Conservation (phyloP, 2,797 vertebrate species). For the Naso thynnoides region DNA sequence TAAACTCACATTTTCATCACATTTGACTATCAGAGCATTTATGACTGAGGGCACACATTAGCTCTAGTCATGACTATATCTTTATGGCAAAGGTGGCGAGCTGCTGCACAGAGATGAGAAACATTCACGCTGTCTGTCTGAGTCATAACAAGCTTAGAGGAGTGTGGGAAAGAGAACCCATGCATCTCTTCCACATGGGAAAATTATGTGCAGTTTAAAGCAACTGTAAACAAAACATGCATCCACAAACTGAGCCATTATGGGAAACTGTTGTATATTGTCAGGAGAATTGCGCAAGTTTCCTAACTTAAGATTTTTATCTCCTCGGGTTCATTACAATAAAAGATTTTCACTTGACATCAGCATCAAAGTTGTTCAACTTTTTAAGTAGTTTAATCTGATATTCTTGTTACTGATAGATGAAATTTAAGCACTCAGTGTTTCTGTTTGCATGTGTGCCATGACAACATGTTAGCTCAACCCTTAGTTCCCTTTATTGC, state of each 20-base stretch:
- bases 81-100: slow-evolving; percentile 54
- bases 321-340: neutral
- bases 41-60: slow-evolving; percentile 32
- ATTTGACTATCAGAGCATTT: slow-evolving; percentile 70
- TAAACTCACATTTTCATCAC: slow-evolving; percentile 61
- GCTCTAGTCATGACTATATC: slow-evolving; percentile 38
- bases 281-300: slow-evolving; percentile 29
- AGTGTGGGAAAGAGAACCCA: slow-evolving; percentile 70
- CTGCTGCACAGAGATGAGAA: slow-evolving; percentile 38
- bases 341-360: neutral
- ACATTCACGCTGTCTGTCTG: slow-evolving; percentile 39
- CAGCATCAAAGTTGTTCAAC: neutral
- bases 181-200: slow-evolving; percentile 54
- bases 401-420: neutral
- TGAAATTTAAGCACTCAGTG: neutral
- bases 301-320: slow-evolving; percentile 9
- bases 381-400: neutral
- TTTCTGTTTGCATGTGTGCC: neutral
- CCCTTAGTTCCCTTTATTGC: slow-evolving; percentile 27
- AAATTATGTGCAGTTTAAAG: slow-evolving; percentile 48
- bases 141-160: slow-evolving; percentile 45
- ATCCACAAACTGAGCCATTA: slow-evolving; percentile 13
- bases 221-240: slow-evolving; percentile 55
- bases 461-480: slow-evolving; percentile 43
- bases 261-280: slow-evolving; percentile 30